These are phyloP conservation scores for Canis aureus DNA, from an alignment of 2,113 vertebrate species.

Conservation along the genomic window DNA sequence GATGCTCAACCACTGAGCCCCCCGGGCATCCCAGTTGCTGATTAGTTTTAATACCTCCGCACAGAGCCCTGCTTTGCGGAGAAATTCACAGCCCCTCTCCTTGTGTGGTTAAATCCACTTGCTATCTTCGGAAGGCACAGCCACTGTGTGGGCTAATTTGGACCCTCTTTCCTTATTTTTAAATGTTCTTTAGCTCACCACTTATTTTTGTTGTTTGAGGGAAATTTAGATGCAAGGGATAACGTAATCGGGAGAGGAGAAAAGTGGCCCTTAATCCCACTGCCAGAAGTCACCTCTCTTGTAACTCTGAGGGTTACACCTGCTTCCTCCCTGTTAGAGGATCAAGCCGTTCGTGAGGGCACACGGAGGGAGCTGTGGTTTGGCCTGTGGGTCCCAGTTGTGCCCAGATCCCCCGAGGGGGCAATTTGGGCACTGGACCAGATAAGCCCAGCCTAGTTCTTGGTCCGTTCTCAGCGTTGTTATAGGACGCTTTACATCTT, in stretches of 20 bases:
- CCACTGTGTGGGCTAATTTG: not conserved
- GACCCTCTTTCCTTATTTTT: constrained; percentile 39
- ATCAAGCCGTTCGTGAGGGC: too few species aligned
- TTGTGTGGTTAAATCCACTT: not conserved
- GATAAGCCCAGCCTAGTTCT: not conserved
- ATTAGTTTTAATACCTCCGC: not conserved
- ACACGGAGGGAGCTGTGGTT: not conserved
- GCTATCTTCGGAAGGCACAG: not conserved
- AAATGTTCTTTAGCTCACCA: constrained; percentile 32
- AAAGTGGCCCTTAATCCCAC: not conserved
- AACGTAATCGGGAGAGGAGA: not conserved
- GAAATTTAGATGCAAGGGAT: not conserved
- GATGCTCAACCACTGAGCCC: too few species aligned
- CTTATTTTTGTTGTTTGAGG: constrained; percentile 32
- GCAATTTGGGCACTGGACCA: not conserved
- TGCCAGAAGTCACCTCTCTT: not conserved
- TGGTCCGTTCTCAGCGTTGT: rapidly evolving
- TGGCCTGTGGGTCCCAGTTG: not conserved
- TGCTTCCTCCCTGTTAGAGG: not conserved
- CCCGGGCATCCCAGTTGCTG: not conserved
- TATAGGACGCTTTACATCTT: not conserved
- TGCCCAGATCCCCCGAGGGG: not conserved
- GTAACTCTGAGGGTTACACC: not conserved
- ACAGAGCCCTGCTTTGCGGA: not conserved
- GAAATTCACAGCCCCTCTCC: not conserved